phyloP scores from a whole-genome alignment of 2,113 vertebrate genomes.

The Sclerurus mexicanus region DNA sequence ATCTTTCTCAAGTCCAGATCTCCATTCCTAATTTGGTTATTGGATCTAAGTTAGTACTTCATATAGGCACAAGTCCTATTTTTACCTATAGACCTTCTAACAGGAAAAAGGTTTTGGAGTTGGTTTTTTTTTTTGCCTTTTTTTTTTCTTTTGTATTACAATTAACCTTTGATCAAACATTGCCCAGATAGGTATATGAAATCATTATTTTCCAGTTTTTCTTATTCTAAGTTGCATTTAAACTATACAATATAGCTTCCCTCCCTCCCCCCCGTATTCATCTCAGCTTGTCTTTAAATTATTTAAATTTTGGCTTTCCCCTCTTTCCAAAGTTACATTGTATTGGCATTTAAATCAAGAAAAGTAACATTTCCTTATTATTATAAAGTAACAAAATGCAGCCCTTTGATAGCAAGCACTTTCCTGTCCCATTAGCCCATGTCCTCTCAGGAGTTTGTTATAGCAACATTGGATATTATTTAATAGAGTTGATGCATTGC shows the following conservation, averaged over 20 bases:
- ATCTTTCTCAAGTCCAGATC: background rate
- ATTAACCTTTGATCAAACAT: background rate
- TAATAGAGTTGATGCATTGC: background rate
- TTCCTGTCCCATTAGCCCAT: background rate
- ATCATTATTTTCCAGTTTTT: background rate
- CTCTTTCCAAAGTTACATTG: background rate
- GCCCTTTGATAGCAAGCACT: background rate
- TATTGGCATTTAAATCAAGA: background rate
- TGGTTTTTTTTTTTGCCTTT: background rate
- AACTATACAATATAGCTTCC: background rate
- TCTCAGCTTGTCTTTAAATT: background rate
- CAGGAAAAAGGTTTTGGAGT: background rate
- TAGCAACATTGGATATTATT: background rate
- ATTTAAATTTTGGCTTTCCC: background rate
- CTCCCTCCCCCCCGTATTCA: background rate
- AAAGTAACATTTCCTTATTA: background rate
- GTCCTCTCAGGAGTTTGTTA: background rate
- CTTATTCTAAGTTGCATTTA: background rate
- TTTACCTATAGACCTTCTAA: background rate
- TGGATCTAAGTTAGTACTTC: background rate
- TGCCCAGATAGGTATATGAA: background rate
- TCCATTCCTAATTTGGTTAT: background rate
- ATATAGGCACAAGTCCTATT: background rate
- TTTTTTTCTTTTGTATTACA: background rate
- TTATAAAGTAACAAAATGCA: background rate